A percentile compares a stretch with the other conserved stretches of the same genome.
Evolutionary conservation across 2,888 invertebrate genomes (phyloP).

Genomic region (Neoaliturus tenellus): DNA sequence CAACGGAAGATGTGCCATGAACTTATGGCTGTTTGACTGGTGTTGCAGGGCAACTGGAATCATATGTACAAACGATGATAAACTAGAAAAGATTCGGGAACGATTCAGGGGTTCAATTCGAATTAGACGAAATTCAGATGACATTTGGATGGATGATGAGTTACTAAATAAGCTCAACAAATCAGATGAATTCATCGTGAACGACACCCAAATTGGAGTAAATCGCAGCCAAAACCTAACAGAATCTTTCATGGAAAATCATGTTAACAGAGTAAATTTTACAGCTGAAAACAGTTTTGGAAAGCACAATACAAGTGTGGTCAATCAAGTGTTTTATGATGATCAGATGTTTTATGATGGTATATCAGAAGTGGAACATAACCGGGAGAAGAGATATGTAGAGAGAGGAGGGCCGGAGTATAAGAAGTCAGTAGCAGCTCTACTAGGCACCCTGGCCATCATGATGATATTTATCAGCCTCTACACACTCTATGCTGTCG

Average conservation of each 20-base stretch:
- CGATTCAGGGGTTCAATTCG: not conserved
- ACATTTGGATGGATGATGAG: not conserved
- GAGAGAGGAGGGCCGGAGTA: not conserved
- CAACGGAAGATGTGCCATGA: constrained; percentile 6
- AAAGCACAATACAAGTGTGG: no score
- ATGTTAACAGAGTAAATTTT: no score
- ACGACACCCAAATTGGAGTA: not conserved
- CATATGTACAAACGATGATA: not conserved
- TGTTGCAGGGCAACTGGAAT: not conserved
- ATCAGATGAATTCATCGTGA: not conserved
- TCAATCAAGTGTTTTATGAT: not conserved
- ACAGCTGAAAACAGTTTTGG: not conserved
- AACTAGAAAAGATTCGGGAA: not conserved
- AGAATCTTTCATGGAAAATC: not conserved
- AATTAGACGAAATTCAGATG: not conserved
- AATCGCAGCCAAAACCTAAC: not conserved
- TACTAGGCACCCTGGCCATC: not conserved
- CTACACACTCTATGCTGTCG: not conserved
- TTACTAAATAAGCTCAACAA: no score
- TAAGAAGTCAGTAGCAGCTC: not conserved
- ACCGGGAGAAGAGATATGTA: not conserved
- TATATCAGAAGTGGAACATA: not conserved
- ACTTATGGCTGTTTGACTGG: constrained; percentile 6
- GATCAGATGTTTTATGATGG: not conserved
- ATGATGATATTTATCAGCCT: not conserved